These are phyloP conservation scores for Rhizoglyphus robini DNA, from an alignment of 1,140 invertebrate genomes.

Conservation along the genomic window DNA sequence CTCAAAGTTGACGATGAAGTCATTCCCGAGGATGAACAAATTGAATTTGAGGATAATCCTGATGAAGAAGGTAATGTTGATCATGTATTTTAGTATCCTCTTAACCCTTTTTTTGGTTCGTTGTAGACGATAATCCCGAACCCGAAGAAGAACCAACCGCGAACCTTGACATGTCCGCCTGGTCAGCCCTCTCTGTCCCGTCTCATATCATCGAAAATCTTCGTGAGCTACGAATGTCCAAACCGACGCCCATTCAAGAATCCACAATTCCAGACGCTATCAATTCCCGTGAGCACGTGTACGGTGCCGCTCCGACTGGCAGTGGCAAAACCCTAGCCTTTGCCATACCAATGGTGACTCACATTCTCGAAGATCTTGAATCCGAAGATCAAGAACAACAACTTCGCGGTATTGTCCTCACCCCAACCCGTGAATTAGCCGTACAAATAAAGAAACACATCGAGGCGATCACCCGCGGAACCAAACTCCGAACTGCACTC, in stretches of 20 bases:
- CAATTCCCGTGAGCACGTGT: slow-evolving; percentile 53
- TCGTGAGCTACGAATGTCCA: slow-evolving; percentile 53
- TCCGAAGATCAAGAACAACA: slow-evolving; percentile 17
- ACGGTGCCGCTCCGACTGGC: slow-evolving; percentile 93
- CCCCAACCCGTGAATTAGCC: slow-evolving; percentile 87
- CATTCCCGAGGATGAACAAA: not conserved
- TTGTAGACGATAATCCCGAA: not conserved
- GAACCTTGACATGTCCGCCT: not conserved
- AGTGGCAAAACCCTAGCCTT: slow-evolving; percentile 96
- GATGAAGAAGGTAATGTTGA: not conserved
- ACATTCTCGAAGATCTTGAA: slow-evolving; percentile 52
- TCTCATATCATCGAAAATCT: slow-evolving; percentile 53
- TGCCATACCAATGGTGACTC: slow-evolving; percentile 75
- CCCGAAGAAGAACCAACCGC: no score
- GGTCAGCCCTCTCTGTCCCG: not conserved
- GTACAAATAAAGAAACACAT: slow-evolving; percentile 83
- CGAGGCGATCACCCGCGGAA: slow-evolving; percentile 55
- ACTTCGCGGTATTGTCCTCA: slow-evolving; percentile 59
- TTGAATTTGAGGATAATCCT: not conserved
- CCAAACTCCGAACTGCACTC: slow-evolving; percentile 49
- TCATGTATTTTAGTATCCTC: slow-evolving; percentile 3
- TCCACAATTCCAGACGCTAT: slow-evolving; percentile 68
- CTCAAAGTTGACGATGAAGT: no score
- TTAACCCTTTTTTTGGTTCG: not conserved
- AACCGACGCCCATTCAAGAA: slow-evolving; percentile 67